These are phyloP conservation scores for Nymphalis urticae DNA, from an alignment of 2,888 invertebrate species.

Conservation along the genomic window DNA sequence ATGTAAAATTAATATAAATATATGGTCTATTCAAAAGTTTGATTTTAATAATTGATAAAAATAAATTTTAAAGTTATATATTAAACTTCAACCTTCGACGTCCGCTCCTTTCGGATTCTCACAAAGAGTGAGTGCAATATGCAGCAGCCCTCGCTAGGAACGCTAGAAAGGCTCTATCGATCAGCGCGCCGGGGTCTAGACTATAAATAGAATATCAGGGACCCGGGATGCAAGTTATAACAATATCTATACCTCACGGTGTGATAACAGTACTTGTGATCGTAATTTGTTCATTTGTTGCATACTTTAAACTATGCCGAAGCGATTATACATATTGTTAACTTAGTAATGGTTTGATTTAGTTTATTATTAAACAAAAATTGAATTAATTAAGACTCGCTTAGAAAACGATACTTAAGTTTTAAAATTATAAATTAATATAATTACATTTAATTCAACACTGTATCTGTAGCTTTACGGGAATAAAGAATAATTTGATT, in stretches of 20 bases:
- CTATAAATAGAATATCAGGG: slow-evolving; percentile 20
- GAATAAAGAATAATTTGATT: too few species aligned
- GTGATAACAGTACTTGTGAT: background rate
- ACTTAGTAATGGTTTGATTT: too few species aligned
- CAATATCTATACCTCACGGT: too few species aligned
- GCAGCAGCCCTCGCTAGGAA: slow-evolving; percentile 17
- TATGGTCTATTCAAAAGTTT: background rate
- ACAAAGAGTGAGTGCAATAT: slow-evolving; percentile 17
- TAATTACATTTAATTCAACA: too few species aligned
- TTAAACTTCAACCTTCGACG: slow-evolving; percentile 9
- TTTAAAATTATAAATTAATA: too few species aligned
- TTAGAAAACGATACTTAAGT: too few species aligned
- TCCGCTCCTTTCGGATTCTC: background rate
- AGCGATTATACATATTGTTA: too few species aligned
- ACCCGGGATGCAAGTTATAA: slow-evolving; percentile 16
- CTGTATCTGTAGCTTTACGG: too few species aligned
- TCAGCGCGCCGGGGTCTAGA: slow-evolving; percentile 19
- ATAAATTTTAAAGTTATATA: background rate
- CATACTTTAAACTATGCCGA: too few species aligned
- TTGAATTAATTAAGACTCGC: too few species aligned
- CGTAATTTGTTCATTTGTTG: background rate
- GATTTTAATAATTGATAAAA: background rate
- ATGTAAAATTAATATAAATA: slow-evolving; percentile 11
- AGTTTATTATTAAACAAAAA: too few species aligned
- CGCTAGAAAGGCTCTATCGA: slow-evolving; percentile 32